These are phyloP conservation scores for Bembecia ichneumoniformis DNA, from an alignment of 2,888 invertebrate genomes.

Conservation along the genomic window DNA sequence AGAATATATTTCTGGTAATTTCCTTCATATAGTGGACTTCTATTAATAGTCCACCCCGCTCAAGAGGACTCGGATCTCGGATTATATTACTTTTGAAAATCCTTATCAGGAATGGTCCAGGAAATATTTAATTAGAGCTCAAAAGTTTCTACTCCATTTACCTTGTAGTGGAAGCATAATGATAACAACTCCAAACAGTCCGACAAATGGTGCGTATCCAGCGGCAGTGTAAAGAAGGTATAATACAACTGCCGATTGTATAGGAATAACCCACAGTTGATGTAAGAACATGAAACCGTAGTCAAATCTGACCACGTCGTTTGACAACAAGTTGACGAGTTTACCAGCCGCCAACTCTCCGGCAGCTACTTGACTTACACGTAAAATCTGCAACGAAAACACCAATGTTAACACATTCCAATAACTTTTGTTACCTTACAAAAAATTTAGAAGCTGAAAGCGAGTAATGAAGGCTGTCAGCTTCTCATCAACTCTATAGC, in stretches of 20 bases:
- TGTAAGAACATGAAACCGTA: conserved; percentile 79
- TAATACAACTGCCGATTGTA: conserved; percentile 74
- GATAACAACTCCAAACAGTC: conserved; percentile 58
- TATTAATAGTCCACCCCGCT: too few species aligned
- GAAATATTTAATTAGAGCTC: too few species aligned
- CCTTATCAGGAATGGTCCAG: too few species aligned
- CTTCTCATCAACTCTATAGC: too few species aligned
- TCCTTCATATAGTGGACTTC: too few species aligned
- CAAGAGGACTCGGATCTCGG: too few species aligned
- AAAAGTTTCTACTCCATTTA: conserved; percentile 13
- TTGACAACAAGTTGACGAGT: conserved; percentile 85
- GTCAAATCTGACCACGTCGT: conserved; percentile 87
- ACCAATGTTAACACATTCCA: too few species aligned
- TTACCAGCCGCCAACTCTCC: conserved; percentile 80
- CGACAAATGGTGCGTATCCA: conserved; percentile 52
- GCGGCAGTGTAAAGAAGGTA: conserved; percentile 46
- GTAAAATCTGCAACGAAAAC: conserved; percentile 71
- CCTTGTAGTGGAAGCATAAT: conserved; percentile 72
- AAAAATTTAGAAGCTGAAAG: too few species aligned
- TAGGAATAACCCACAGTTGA: conserved; percentile 84
- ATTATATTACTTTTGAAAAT: too few species aligned
- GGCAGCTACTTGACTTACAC: conserved; percentile 79
- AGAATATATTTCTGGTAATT: too few species aligned
- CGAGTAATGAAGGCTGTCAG: too few species aligned
- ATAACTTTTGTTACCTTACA: too few species aligned